Conservation (phyloP, 2,113 vertebrate genomes). For the Hippocampus mohnikei region DNA sequence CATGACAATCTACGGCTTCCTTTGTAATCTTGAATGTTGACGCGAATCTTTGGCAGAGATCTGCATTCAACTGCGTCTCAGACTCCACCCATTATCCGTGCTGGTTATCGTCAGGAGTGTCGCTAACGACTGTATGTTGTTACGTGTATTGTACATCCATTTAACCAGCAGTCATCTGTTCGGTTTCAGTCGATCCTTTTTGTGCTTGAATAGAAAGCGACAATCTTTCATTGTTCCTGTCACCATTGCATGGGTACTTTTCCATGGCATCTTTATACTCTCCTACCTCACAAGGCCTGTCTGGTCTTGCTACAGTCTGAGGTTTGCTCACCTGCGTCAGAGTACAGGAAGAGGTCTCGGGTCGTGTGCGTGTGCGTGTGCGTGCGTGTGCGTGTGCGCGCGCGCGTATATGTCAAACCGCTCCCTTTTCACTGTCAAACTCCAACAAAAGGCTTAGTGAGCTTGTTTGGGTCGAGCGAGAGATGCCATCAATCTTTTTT, state of each 20-base stretch:
- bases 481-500: background rate
- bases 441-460: background rate
- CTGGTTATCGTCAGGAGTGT: no score
- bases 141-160: background rate
- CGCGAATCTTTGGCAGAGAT: background rate
- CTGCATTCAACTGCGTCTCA: background rate
- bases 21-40: background rate
- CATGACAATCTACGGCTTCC: background rate
- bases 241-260: slow-evolving; percentile 47
- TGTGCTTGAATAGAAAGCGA: no score
- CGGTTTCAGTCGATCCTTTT: no score
- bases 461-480: slow-evolving; percentile 24
- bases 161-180: background rate
- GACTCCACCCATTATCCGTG: no score
- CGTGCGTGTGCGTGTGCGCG: background rate
- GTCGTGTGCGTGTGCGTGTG: background rate
- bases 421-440: slow-evolving; percentile 19
- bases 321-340: slow-evolving; percentile 49
- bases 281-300: slow-evolving; percentile 42
- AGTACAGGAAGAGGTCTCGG: slow-evolving; percentile 35
- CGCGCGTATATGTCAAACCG: slow-evolving; percentile 1
- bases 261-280: slow-evolving; percentile 50
- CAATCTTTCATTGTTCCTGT: background rate
- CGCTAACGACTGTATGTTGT: no score
- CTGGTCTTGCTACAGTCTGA: slow-evolving; percentile 52